phyloP scores from a whole-genome alignment of 2,113 vertebrate genomes.

The Pheucticus melanocephalus region DNA sequence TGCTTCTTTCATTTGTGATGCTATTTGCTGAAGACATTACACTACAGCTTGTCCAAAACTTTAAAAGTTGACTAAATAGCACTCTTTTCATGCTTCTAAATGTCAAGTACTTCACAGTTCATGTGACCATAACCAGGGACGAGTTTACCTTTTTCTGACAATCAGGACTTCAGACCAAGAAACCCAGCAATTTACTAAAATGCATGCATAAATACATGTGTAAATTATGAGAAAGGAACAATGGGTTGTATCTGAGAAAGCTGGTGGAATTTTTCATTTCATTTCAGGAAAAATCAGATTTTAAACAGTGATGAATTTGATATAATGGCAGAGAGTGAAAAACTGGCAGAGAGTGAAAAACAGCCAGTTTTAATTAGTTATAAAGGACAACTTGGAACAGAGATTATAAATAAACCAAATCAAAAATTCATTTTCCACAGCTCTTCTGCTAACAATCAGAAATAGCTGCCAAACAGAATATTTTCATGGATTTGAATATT shows the following conservation, averaged over 20 bases:
- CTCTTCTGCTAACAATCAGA: background rate
- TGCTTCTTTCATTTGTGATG: background rate
- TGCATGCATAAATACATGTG: background rate
- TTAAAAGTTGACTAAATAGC: background rate
- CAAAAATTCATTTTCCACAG: background rate
- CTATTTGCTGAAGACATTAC: background rate
- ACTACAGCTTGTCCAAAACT: background rate
- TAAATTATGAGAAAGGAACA: background rate
- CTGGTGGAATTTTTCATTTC: background rate
- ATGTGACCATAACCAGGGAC: background rate
- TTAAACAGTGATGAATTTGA: background rate
- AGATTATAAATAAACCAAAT: background rate
- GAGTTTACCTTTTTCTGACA: background rate
- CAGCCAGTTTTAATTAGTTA: conserved; percentile 8
- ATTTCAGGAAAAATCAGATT: background rate
- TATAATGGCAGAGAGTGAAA: background rate
- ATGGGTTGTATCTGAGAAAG: background rate
- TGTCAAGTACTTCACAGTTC: background rate
- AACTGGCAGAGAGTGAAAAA: no score
- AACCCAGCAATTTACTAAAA: background rate
- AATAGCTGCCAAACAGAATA: background rate
- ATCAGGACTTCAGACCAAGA: background rate
- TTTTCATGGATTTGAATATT: background rate
- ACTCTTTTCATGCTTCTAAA: background rate
- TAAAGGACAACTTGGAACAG: background rate